Conservation (phyloP, 1,140 invertebrate genomes). For the Bradynema listronoti region DNA sequence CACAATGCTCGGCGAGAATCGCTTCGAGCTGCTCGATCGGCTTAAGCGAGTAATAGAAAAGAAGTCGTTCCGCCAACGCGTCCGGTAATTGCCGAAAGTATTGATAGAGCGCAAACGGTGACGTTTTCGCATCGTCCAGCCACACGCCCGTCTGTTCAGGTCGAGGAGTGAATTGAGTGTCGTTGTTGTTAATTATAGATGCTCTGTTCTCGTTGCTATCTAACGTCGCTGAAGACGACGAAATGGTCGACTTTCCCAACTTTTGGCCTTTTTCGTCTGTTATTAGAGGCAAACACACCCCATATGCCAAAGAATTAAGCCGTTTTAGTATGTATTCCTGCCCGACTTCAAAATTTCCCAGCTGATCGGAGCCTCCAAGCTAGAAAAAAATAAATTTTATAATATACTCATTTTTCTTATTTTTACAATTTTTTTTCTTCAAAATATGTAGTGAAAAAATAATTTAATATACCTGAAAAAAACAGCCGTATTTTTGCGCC, state of each 20-base stretch:
- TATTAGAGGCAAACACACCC: slow-evolving; percentile 70
- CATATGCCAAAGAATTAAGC: slow-evolving; percentile 30
- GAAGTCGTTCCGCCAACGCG: slow-evolving; percentile 32
- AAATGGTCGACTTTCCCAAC: slow-evolving; percentile 75
- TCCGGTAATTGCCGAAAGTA: slow-evolving; percentile 49
- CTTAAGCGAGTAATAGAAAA: slow-evolving; percentile 35
- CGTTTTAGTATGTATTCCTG: slow-evolving; percentile 70
- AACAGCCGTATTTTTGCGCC: slow-evolving; percentile 71
- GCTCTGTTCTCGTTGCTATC: slow-evolving; percentile 76
- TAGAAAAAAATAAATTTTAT: slow-evolving; percentile 58
- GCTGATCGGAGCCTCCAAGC: slow-evolving; percentile 88
- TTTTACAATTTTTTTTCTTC: neutral
- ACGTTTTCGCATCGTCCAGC: slow-evolving; percentile 68
- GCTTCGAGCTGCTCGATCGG: slow-evolving; percentile 25
- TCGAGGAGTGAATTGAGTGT: slow-evolving; percentile 56
- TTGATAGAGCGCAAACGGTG: slow-evolving; percentile 83
- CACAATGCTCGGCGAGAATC: slow-evolving; percentile 35
- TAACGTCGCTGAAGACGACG: slow-evolving; percentile 62
- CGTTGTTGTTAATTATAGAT: slow-evolving; percentile 86
- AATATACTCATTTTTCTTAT: neutral
- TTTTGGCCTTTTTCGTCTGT: slow-evolving; percentile 83
- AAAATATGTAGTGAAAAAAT: slow-evolving; percentile 6
- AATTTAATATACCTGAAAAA: slow-evolving; percentile 73
- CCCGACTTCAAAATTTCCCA: slow-evolving; percentile 65
- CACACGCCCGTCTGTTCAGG: slow-evolving; percentile 73